Base-by-base conservation (phyloP, 1,140 invertebrate genomes). In the Phymorhynchus buccinoides region DNA sequence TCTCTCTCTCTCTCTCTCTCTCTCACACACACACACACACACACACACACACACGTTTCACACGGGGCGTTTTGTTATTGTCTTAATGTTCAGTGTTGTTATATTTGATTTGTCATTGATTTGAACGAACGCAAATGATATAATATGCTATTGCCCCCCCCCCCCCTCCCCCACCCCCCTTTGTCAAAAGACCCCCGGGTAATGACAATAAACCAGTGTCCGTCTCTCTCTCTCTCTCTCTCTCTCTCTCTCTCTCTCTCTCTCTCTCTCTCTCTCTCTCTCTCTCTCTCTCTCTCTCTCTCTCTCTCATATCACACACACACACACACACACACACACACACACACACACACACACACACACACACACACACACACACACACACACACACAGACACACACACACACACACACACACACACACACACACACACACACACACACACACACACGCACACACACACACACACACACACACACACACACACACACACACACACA, bases 401-500 rank as follows among this genome's bases (percentile, higher is more conserved):
- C 68, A n/a, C 68, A 73, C 12, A 30, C 68, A 73, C 68, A 12
- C 68, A 18, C 37, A 35, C 12, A 73, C 9, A 35, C 68, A 73
- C 30, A 18, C 68, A 73, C 30, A 30, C 30, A 30, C 30, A 30
- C 9, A 73, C 30, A 18, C 68, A 73, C 27, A 30, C 9, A 7
- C 68, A 37, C 68, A 7, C 68, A 73, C 9, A 0, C 68, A 73
- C 37, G 4, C 37, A 30, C 30, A 73, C 37, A 73, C 30, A n/a
- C 68, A 73, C 27, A n/a, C 9, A 73, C 48, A 52, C 48, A 52
- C 48, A 2, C 48, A 52, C 48, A 2, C 48, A 73, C 68, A 2
- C 35, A 1, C n/a, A 73, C 35, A 73, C 68, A 73, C 68, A 37
- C 68, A 73, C 68, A 37, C 68, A 73, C 68, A 73, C 68, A 73